Evolutionary conservation across 2,113 vertebrate species (phyloP).

Genomic region (Chaetura pelagica): DNA sequence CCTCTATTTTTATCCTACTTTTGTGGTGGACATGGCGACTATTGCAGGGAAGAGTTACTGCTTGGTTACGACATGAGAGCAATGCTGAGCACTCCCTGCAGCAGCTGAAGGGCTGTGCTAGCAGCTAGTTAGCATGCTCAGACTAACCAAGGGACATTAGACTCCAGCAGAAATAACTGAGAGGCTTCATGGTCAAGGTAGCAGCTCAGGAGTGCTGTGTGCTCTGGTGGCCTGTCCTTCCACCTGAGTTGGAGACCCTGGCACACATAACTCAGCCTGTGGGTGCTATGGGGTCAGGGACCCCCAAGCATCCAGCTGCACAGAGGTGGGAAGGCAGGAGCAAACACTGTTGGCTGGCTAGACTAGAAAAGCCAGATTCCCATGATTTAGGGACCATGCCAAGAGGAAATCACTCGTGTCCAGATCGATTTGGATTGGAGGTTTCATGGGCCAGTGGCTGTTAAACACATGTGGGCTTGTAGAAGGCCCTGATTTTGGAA

Average conservation of each 20-base stretch:
- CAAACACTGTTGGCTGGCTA: neutral
- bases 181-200: neutral
- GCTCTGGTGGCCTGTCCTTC: neutral
- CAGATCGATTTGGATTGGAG: neutral
- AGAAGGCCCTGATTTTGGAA: neutral
- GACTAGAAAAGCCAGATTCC: neutral
- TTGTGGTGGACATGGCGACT: neutral
- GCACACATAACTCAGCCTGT: neutral
- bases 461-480: neutral
- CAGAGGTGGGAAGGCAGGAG: neutral
- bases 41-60: neutral
- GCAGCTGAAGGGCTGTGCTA: neutral
- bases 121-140: neutral
- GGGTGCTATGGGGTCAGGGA: rapidly evolving
- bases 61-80: neutral
- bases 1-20: neutral
- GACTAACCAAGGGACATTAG: neutral
- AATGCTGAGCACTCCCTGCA: rapidly evolving
- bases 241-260: neutral
- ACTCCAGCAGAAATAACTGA: neutral
- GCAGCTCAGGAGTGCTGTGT: neutral
- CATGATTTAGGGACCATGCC: neutral
- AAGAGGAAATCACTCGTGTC: neutral
- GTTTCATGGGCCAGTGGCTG: neutral
- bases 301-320: neutral